phyloP scores from a whole-genome alignment of 2,113 vertebrate species.

The Vidua macroura region DNA sequence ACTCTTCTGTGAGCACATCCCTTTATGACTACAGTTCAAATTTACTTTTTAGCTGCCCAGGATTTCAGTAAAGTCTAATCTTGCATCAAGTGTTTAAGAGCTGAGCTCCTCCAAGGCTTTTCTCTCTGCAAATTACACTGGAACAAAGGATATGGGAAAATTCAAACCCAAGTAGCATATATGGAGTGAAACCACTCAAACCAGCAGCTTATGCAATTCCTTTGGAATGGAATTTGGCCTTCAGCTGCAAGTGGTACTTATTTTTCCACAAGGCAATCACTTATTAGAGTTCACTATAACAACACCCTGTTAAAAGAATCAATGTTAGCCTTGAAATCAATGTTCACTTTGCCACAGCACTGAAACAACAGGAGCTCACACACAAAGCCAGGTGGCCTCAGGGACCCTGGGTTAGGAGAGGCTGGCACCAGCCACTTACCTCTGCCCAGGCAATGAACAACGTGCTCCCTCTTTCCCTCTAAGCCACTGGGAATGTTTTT shows the following conservation, averaged over 20 bases:
- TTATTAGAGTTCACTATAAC: conserved; percentile 13
- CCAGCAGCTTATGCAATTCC: conserved; percentile 35
- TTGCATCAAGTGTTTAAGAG: background rate
- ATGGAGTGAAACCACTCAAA: conserved; percentile 26
- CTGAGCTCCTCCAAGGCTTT: background rate
- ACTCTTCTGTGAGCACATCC: background rate
- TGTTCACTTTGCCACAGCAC: background rate
- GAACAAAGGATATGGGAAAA: background rate
- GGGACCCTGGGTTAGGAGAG: background rate
- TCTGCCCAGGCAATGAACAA: background rate
- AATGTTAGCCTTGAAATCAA: background rate
- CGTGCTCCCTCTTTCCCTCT: background rate
- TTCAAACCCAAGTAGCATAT: background rate
- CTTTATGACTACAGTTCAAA: background rate
- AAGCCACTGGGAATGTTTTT: background rate
- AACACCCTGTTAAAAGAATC: conserved; percentile 22
- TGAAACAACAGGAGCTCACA: background rate
- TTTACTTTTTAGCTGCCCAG: background rate
- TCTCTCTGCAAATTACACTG: background rate
- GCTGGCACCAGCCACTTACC: background rate
- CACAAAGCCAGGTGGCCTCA: background rate
- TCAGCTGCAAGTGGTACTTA: conserved; percentile 10
- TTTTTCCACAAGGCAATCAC: background rate
- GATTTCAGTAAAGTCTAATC: background rate
- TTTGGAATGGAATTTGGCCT: conserved; percentile 47